These are phyloP conservation scores for Strix aluco DNA, from an alignment of 2,113 vertebrate genomes.

Conservation along the genomic window DNA sequence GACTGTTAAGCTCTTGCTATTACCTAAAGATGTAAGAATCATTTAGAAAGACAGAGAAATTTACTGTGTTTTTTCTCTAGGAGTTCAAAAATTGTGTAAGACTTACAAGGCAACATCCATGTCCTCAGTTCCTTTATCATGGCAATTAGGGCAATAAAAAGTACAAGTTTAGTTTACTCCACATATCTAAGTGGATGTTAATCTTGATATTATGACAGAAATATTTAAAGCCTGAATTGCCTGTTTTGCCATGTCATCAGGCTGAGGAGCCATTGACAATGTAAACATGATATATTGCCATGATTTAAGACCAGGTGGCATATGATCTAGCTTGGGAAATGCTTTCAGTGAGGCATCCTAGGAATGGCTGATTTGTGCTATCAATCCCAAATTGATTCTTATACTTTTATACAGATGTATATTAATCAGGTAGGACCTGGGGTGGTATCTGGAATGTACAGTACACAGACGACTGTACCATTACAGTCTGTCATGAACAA, in stretches of 20 bases:
- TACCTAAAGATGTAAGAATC: background rate
- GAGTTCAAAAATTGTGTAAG: background rate
- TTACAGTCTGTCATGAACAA: slow-evolving; percentile 55
- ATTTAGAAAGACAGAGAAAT: background rate
- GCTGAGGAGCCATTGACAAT: background rate
- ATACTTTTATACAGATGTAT: background rate
- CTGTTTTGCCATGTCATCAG: background rate
- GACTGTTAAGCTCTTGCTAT: background rate
- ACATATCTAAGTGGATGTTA: background rate
- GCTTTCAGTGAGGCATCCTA: background rate
- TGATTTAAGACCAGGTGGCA: background rate
- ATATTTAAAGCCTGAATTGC: background rate
- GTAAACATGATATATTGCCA: background rate
- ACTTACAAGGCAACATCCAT: background rate
- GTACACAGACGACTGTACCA: slow-evolving; percentile 31
- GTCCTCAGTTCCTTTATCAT: background rate
- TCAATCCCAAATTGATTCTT: background rate
- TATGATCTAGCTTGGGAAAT: background rate
- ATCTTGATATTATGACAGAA: background rate
- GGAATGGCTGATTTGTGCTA: background rate
- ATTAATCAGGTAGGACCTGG: slow-evolving; percentile 11
- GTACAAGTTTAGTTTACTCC: background rate
- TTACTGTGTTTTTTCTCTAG: background rate
- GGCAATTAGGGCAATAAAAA: background rate
- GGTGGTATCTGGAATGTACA: slow-evolving; percentile 19